phyloP scores from a whole-genome alignment of 1,140 invertebrate genomes.

The Whitmania pigra region DNA sequence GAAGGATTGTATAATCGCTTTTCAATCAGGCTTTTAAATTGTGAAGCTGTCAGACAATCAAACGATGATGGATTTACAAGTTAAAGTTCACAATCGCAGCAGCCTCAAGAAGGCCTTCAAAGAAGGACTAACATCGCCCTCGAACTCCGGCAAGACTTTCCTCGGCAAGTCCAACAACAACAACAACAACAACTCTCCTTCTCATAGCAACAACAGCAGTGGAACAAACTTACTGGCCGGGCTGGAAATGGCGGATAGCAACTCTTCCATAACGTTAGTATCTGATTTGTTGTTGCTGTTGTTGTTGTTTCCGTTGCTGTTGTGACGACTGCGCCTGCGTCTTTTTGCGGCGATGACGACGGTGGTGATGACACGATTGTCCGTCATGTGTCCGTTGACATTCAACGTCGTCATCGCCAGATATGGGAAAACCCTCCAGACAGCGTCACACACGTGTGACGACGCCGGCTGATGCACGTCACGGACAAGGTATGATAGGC shows the following conservation, averaged over 20 bases:
- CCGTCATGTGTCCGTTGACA: no score
- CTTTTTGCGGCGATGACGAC: no score
- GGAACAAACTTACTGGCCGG: not conserved
- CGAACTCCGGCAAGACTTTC: not conserved
- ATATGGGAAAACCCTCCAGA: no score
- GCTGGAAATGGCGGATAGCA: not conserved
- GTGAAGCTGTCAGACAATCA: not conserved
- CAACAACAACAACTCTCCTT: constrained; percentile 8
- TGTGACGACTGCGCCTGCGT: no score
- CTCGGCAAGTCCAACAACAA: not conserved
- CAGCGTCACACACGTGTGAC: no score
- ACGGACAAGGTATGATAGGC: no score
- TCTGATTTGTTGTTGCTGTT: not conserved
- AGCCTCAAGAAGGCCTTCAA: not conserved
- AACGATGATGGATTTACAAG: constrained; percentile 4
- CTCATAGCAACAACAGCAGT: not conserved
- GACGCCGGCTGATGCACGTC: no score
- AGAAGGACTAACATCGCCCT: not conserved
- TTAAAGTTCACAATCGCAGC: not conserved
- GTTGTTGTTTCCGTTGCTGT: not conserved
- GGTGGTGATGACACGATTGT: no score
- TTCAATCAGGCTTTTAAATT: not conserved
- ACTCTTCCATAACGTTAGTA: not conserved
- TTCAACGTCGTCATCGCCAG: no score
- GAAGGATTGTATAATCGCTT: not conserved